phyloP scores from a whole-genome alignment of 2,113 vertebrate species.

The Gambusia affinis region DNA sequence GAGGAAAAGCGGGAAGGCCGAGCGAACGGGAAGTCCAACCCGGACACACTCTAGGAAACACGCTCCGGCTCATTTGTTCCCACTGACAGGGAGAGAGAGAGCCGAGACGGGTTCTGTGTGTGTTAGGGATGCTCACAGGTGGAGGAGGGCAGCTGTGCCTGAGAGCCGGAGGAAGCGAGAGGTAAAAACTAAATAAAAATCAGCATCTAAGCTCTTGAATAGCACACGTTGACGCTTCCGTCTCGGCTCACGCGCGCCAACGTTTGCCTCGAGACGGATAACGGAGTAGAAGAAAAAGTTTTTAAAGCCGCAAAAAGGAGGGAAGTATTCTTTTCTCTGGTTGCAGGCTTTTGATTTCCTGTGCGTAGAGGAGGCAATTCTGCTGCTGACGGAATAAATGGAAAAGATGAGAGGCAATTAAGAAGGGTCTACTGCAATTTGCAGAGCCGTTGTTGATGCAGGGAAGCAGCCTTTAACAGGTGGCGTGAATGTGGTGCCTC shows the following conservation, averaged over 20 bases:
- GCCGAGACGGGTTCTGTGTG: conserved; percentile 57
- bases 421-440: conserved; percentile 6
- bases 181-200: neutral
- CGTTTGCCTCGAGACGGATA: conserved; percentile 22
- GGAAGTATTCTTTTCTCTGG: conserved; percentile 13
- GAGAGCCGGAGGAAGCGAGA: conserved; percentile 2
- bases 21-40: conserved; percentile 57
- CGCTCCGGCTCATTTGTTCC: conserved; percentile 71
- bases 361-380: neutral
- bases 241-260: conserved; percentile 1
- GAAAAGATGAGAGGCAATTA: conserved; percentile 11
- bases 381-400: neutral
- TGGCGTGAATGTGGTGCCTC: neutral
- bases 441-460: neutral
- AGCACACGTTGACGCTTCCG: neutral
- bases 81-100: conserved; percentile 60
- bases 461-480: neutral
- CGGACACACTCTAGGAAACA: conserved; percentile 59
- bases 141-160: conserved; percentile 55
- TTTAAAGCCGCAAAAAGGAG: conserved; percentile 11
- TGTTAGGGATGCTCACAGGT: conserved; percentile 24
- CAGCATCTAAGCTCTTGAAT: conserved; percentile 16
- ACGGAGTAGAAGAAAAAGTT: neutral
- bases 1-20: conserved; percentile 28
- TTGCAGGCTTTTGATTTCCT: neutral